These are phyloP conservation scores for Bucco capensis DNA, from an alignment of 2,113 vertebrate species.

Conservation along the genomic window DNA sequence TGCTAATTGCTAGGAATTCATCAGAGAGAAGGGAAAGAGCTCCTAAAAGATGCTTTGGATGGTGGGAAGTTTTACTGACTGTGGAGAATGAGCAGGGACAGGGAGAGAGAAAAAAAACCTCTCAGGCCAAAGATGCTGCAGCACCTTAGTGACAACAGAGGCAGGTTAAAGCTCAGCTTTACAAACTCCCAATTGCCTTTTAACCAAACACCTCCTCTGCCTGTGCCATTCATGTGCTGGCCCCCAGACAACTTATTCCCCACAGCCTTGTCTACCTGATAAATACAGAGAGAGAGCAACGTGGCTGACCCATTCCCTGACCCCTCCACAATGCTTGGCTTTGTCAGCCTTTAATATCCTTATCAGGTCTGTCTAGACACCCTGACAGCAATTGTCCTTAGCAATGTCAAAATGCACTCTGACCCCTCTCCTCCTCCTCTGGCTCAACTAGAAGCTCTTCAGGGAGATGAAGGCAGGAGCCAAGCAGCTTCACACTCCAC, in stretches of 20 bases:
- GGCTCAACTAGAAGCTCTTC: neutral
- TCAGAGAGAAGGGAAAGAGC: neutral
- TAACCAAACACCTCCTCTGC: neutral
- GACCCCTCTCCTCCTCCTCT: constrained; percentile 38
- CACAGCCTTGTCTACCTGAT: constrained; percentile 59
- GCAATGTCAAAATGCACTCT: constrained; percentile 40
- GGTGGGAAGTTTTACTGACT: neutral
- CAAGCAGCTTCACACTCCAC: neutral
- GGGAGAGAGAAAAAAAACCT: neutral
- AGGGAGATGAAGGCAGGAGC: neutral
- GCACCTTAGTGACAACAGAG: rapidly evolving
- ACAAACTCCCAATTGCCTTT: neutral
- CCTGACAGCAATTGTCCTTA: constrained; percentile 65
- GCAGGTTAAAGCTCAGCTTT: neutral
- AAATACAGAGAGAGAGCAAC: neutral
- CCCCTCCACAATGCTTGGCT: constrained; percentile 70
- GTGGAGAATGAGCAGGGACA: rapidly evolving
- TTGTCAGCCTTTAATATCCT: constrained; percentile 75
- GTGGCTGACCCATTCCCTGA: constrained; percentile 71
- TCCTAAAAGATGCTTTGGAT: neutral
- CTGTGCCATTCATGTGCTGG: neutral
- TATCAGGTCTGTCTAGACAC: constrained; percentile 79
- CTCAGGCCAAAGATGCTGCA: rapidly evolving
- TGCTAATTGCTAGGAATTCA: neutral
- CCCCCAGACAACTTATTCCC: neutral